Percentiles rank a stretch among this genome's conserved stretches.
Conservation (phyloP, 2,888 invertebrate species). For the Fabriciana adippe region DNA sequence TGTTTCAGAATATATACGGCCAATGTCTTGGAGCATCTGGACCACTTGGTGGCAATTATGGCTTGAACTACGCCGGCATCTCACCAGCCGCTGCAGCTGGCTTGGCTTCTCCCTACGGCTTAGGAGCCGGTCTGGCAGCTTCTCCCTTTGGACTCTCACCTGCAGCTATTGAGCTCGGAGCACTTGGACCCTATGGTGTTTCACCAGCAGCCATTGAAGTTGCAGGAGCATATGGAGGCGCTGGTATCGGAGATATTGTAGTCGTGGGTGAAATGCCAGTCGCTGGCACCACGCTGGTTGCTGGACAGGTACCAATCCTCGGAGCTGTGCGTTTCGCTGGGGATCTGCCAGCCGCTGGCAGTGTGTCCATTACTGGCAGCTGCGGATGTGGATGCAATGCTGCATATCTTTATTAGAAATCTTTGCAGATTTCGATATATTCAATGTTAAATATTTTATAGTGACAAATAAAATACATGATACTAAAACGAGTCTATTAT, state of each 20-base stretch:
- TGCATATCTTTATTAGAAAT: slow-evolving; percentile 14
- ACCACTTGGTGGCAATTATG: slow-evolving; percentile 15
- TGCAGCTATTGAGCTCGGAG: slow-evolving; percentile 28
- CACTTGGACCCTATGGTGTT: slow-evolving; percentile 13
- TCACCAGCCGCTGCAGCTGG: slow-evolving; percentile 19
- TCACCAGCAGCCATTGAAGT: slow-evolving; percentile 11
- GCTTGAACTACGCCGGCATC: slow-evolving; percentile 10
- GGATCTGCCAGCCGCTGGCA: slow-evolving; percentile 46
- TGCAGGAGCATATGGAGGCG: slow-evolving; percentile 38
- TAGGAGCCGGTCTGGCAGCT: slow-evolving; percentile 24
- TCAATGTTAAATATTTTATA: no score
- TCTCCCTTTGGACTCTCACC: slow-evolving; percentile 31
- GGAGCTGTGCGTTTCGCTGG: slow-evolving; percentile 48
- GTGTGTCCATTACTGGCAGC: slow-evolving; percentile 46
- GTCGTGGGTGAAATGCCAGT: slow-evolving; percentile 48
- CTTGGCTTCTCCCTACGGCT: slow-evolving; percentile 20
- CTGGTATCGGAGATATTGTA: slow-evolving; percentile 43
- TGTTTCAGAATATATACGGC: slow-evolving; percentile 40
- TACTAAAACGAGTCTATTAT: no score
- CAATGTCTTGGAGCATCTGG: slow-evolving; percentile 32
- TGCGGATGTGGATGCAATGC: slow-evolving; percentile 41
- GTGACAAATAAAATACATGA: no score
- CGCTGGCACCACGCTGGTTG: slow-evolving; percentile 47
- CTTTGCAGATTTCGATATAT: no score
- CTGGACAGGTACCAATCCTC: slow-evolving; percentile 50